Base-by-base conservation (phyloP, 2,113 vertebrate genomes). In the Myiozetetes cayanensis region DNA sequence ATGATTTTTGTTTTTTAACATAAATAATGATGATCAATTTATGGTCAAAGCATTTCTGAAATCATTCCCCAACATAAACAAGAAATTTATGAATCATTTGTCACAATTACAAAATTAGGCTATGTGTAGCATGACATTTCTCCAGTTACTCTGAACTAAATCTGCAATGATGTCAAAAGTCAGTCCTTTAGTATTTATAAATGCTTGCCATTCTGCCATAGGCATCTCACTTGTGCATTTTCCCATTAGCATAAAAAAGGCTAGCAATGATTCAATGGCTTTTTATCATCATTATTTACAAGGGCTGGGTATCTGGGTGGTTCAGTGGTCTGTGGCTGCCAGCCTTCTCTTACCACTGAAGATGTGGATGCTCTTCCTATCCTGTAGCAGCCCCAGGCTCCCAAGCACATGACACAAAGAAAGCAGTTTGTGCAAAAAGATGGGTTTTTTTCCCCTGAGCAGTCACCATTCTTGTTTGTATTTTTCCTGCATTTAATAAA, bases 221-320 rank as follows among this genome's bases (percentile, higher is more conserved):
- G 8, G 8, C 15, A n/a, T 55, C 27, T 50, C 6, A 2, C 22
- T 65, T 0, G 0, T n/a, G 24, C 4, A 5, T 75, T 71, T 87
- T 49, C 12, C 31, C 25, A n/a, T 55, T 44, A 53, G 16, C 2
- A 3, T 37, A 24, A 50, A 68, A 35, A 50, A 41, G 12, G 5
- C 13, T 33, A 79, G 12, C 10, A 47, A 35, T 65, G 27, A 50
- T 59, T 89, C 72, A 22, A 22, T 55, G 4, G 10, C 52, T 6
- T 72, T 14, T 71, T 85, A 43, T 43, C 3, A 8, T 28, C 3
- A 8, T 28, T 61, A 25, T n/a, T 84, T 37, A 8, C 12, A 65
- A 61, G 21, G 8, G 16, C 37, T 87, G 18, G 35, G 9, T 52
- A 24, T 52, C 46, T 77, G 18, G 4, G 14, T 80, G n/a, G 10